phyloP scores from a whole-genome alignment of 2,113 vertebrate genomes.

The Rhinoptilus africanus region DNA sequence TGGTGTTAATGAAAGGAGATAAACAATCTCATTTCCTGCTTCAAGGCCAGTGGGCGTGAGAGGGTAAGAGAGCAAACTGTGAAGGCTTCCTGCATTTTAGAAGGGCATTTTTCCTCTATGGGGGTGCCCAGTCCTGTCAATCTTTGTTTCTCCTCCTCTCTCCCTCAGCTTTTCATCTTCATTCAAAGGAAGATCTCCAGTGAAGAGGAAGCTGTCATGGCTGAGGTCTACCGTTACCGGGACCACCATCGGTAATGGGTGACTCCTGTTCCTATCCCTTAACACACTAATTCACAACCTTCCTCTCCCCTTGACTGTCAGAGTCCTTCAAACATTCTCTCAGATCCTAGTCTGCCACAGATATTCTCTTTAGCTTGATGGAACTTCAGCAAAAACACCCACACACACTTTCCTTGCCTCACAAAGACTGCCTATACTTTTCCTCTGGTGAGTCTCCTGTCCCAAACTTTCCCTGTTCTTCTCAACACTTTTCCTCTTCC shows the following conservation, averaged over 20 bases:
- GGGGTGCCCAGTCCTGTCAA: neutral
- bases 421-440: neutral
- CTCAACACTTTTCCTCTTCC: neutral
- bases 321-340: neutral
- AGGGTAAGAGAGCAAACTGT: neutral
- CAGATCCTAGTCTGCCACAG: neutral
- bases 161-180: constrained; percentile 83
- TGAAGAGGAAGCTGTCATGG: constrained; percentile 73
- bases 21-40: neutral
- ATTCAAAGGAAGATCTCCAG: constrained; percentile 85
- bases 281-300: neutral
- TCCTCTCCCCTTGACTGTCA: neutral
- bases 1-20: neutral
- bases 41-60: neutral
- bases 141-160: neutral
- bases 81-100: neutral
- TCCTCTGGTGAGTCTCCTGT: neutral
- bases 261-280: neutral
- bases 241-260: constrained; percentile 76
- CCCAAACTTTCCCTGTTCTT: neutral
- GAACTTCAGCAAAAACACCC: neutral
- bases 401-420: neutral
- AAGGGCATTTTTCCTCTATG: neutral
- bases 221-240: constrained; percentile 72
- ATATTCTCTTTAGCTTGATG: neutral